Evolutionary conservation across 2,888 invertebrate genomes (phyloP).

Genomic region (Hirtodrosophila trivittata): DNA sequence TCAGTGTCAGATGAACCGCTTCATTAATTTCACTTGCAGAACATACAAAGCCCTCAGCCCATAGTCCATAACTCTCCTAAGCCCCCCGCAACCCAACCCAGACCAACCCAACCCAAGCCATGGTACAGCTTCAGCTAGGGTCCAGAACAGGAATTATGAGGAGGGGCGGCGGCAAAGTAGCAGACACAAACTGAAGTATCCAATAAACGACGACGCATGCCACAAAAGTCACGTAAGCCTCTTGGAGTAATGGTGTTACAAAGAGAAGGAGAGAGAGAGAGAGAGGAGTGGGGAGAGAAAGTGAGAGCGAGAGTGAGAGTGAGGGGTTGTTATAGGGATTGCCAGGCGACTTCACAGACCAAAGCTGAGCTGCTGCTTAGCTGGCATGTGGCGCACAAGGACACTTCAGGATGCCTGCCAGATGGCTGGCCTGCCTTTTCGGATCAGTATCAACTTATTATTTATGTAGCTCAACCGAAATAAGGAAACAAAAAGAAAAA

Average conservation of each 20-base stretch:
- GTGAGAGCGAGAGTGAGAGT: constrained; percentile 12
- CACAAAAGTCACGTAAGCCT: constrained; percentile 72
- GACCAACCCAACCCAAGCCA: not conserved
- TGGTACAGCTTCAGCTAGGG: too few species aligned
- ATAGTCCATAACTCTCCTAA: too few species aligned
- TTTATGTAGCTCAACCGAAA: constrained; percentile 55
- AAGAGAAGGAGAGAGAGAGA: not conserved
- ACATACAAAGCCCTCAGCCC: constrained; percentile 21
- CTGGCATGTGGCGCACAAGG: constrained; percentile 37
- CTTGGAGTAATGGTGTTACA: not conserved
- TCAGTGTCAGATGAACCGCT: constrained; percentile 78
- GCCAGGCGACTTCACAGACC: not conserved
- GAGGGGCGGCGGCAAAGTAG: constrained; percentile 8
- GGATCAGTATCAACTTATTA: constrained; percentile 44
- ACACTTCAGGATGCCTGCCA: constrained; percentile 27
- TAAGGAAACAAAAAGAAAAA: not conserved
- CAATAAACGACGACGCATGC: constrained; percentile 59
- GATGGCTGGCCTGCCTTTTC: constrained; percentile 1
- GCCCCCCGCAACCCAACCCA: not conserved
- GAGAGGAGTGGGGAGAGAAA: constrained; percentile 11
- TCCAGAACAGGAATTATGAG: constrained; percentile 36
- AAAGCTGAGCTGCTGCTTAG: constrained; percentile 46
- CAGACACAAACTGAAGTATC: constrained; percentile 36
- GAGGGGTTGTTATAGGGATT: not conserved
- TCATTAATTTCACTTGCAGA: constrained; percentile 69